Conservation (phyloP, 2,888 invertebrate genomes). For the Drosophila eohydei region DNA sequence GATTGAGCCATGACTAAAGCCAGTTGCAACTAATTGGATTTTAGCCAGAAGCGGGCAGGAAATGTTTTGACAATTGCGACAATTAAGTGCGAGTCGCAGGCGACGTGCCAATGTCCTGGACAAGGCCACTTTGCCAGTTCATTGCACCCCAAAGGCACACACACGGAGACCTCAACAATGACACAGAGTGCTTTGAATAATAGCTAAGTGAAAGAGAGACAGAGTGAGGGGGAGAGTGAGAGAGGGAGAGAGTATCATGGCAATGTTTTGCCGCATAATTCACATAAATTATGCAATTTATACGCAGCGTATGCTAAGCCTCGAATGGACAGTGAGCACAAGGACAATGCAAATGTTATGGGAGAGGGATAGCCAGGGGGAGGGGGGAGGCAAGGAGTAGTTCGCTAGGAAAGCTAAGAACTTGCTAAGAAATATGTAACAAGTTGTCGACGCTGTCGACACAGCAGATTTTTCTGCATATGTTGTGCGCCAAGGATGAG, state of each 20-base stretch:
- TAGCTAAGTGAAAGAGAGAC: not conserved
- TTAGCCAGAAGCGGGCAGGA: slow-evolving; percentile 61
- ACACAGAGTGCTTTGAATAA: slow-evolving; percentile 30
- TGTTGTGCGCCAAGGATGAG: slow-evolving; percentile 20
- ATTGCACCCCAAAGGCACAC: slow-evolving; percentile 72
- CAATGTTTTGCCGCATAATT: slow-evolving; percentile 78
- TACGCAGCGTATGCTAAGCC: slow-evolving; percentile 75
- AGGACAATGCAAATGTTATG: slow-evolving; percentile 49
- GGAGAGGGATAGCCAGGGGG: too few relatives aligned
- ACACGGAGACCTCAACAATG: slow-evolving; percentile 39
- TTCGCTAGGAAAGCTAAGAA: slow-evolving; percentile 30
- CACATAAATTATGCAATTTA: slow-evolving; percentile 83
- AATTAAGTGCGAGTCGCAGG: slow-evolving; percentile 63
- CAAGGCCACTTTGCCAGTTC: slow-evolving; percentile 76
- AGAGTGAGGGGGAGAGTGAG: too few relatives aligned
- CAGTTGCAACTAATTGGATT: slow-evolving; percentile 73
- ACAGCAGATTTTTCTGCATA: slow-evolving; percentile 56
- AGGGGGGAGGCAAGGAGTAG: not conserved
- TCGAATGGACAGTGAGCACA: slow-evolving; percentile 56
- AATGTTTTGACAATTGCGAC: slow-evolving; percentile 78
- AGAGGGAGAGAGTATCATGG: not conserved
- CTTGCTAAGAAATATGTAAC: slow-evolving; percentile 61
- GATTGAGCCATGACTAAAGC: slow-evolving; percentile 64
- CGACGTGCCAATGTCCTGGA: slow-evolving; percentile 75
- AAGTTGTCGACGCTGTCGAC: slow-evolving; percentile 62